Conservation (phyloP, 2,797 vertebrate species). For the Phataginus tetradactyla region DNA sequence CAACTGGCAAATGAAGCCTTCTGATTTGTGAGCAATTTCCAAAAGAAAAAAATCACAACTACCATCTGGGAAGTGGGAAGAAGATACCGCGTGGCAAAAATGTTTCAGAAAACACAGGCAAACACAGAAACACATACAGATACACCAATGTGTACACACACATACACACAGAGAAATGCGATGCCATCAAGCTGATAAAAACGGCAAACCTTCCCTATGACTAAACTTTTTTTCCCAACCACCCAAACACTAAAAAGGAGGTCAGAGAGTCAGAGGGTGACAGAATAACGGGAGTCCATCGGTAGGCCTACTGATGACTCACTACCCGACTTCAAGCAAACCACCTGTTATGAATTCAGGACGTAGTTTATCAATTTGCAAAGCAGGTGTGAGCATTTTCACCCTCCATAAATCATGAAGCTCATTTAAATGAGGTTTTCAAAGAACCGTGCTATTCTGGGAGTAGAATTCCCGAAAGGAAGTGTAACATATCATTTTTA, state of each 20-base stretch:
- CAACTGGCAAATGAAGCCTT: constrained; percentile 85
- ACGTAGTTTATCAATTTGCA: constrained; percentile 75
- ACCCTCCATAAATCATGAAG: constrained; percentile 71
- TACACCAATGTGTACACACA: constrained; percentile 58
- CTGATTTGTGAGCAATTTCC: constrained; percentile 84
- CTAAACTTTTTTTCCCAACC: background rate
- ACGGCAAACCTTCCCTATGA: background rate
- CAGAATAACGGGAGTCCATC: background rate
- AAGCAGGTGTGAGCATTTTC: constrained; percentile 79
- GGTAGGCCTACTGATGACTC: constrained; percentile 55
- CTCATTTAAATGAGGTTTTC: constrained; percentile 77
- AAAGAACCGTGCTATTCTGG: constrained; percentile 80
- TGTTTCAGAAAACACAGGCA: constrained; percentile 85
- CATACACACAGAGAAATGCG: constrained; percentile 2
- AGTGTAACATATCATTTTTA: constrained; percentile 74
- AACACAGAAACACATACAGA: constrained; percentile 84
- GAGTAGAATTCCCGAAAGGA: constrained; percentile 59
- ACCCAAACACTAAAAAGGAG: background rate
- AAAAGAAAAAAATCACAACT: constrained; percentile 82
- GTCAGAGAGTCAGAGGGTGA: background rate
- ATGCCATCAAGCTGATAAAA: constrained; percentile 44
- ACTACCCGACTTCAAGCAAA: constrained; percentile 70
- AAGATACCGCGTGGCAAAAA: constrained; percentile 85
- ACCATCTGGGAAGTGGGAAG: constrained; percentile 89
- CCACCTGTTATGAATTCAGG: constrained; percentile 75